Base-by-base conservation (phyloP, 2,888 invertebrate species). In the Biston betularia region DNA sequence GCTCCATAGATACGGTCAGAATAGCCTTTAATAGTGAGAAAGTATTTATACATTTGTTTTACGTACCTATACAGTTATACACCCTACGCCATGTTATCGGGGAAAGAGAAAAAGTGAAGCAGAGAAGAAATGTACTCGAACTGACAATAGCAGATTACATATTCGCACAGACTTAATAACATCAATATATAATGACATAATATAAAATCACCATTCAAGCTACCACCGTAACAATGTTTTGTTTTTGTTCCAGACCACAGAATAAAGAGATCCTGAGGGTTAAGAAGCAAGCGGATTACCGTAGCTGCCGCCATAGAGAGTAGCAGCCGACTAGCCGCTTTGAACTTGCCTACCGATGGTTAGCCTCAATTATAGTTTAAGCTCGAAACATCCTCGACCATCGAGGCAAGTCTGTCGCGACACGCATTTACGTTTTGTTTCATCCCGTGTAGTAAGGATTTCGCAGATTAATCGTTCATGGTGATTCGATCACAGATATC, bases 231-330 rank as follows among this genome's bases (percentile, higher is more conserved):
- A 24, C 3, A 45, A 45, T 45, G 14, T 45, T 69, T 77, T 49
- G 63, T 81, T 85, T 11, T 46, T 46, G 54, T 67, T 67, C 14
- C 88, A 92, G 93, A 83, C 83, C 92, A 92, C 79, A 88, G 92
- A 76, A 83, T 92, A 82, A 93, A 90, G 78, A 90, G 92, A 80
- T 92, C 92, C 84, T 93, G 92, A 93, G 88, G 88, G 75, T 79
- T 76, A 81, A 83, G 71, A 68, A 59, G 74, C 44, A 83, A 79
- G 82, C 85, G 85, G 77, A 84, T 84, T 75, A 79, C 78, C 70
- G 71, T 71, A 53, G 71, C 75, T 63, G 68, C 70, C 60, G 71
- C 71, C 55, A 73, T 72, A 12, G 70, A 73, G 62, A 65, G 59
- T 9, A 73, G 73, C 70, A 69, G 66, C 62, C 62, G 69, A 12